Base-by-base conservation (phyloP, 2,797 vertebrate species). In the Podargus strigoides region DNA sequence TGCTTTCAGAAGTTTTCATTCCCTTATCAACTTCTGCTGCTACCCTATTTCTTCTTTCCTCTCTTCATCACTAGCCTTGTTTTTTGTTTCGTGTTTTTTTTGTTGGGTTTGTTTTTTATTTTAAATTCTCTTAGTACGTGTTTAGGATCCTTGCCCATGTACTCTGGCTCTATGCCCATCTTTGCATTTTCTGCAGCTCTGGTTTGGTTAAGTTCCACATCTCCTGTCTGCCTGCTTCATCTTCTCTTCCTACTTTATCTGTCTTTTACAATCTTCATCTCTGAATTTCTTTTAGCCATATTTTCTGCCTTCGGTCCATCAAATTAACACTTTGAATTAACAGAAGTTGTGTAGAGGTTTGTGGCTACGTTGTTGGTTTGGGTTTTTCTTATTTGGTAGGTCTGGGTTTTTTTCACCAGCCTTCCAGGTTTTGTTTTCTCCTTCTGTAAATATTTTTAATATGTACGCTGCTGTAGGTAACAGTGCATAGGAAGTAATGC, bases 1-100 rank as follows among this genome's bases (percentile, higher is more conserved):
- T 85, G 32, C 28, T 79, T 76, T 69, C 46, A 47, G 55, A 76
- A 92, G 63, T 80, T 67, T 95, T 64, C 52, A 37, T 79, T 95
- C 20, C 37, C 15, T 85, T 85, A 49, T 59, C 63, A 67, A 19
- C 36, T 84, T 74, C 32, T 44, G 18, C 26, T 84, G 44, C 36
- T 88, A 26, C 12, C 10, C 14, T 19, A 7, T 55, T 78, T 81
- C 30, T 59, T 64, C 30, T 59, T 84, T 87, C 69, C 36, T 72
- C 30, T 24, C 44, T 83, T 77, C n/a, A 36, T 41, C 16, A 42
- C 17, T 30, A 46, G 41, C 27, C 18, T 53, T 50, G 20, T 26
- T 66, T 19, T 49, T 39, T 14, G 46, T n/a, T n/a, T n/a, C n/a
- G n/a, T n/a, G n/a, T n/a, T n/a, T n/a, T n/a, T n/a, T n/a, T n/a